Base-by-base conservation (phyloP, 2,888 invertebrate genomes). In the Zaprionus lineosus region DNA sequence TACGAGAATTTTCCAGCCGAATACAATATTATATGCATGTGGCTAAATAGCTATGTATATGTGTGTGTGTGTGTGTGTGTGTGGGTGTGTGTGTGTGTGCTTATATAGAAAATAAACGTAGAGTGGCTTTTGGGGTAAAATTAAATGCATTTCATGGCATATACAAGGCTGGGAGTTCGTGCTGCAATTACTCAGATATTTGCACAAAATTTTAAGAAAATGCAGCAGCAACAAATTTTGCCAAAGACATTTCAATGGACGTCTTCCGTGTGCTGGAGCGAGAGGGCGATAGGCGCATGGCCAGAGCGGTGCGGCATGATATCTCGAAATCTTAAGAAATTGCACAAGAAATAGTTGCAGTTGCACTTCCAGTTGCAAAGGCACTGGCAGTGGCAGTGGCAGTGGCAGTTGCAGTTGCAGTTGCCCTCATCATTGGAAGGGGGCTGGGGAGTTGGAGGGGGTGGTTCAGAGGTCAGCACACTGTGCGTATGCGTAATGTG, bases 131-230 rank as follows among this genome's bases (percentile, higher is more conserved):
- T 37, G 48, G 55, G 33, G 29, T 56, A 57, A 67, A 62, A 70
- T 62, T 67, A 73, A 68, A 69, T 63, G 64, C 56, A 56, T 56
- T 78, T n/a, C n/a, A n/a, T n/a, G n/a, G 41, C 64, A 65, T 62
- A 72, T 56, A 74, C 31, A 43, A 46, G 41, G 50, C 43, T 14
- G 53, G 43, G 39, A 24, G 43, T 51, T 63, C 58, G 74, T 69
- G 44, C 55, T 73, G 82, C 75, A 84, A 84, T 81, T 84, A 81
- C 66, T 77, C 74, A 76, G 64, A 86, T 84, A 86, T 86, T 84
- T 86, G 74, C 61, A 69, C 63, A 83, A 84, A 74, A 86, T 83
- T 83, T 84, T 86, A 86, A 86, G 86, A 83, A 83, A 83, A 83
- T 83, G 84, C 85, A 74, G 82, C 82, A 59, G 67, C 84, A 62